phyloP scores from a whole-genome alignment of 2,113 vertebrate species.

The Barnardius zonarius region DNA sequence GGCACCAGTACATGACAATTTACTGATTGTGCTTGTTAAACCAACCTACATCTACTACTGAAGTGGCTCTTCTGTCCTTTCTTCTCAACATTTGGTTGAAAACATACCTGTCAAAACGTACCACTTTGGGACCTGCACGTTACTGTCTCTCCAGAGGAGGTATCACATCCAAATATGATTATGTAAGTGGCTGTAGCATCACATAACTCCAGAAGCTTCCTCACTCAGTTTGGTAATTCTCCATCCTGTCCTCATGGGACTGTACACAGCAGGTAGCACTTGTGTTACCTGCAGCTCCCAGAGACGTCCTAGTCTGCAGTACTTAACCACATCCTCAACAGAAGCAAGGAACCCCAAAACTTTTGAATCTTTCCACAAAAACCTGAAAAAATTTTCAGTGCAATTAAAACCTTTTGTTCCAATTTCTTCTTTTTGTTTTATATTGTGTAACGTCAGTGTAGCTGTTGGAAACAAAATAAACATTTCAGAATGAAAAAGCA shows the following conservation, averaged over 20 bases:
- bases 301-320: not conserved
- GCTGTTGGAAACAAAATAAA: not conserved
- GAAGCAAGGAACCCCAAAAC: not conserved
- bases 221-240: not conserved
- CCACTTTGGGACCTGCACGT: not conserved
- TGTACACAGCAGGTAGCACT: not conserved
- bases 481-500: not conserved
- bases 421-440: not conserved
- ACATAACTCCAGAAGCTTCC: not conserved
- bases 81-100: not conserved
- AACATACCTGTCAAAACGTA: not conserved
- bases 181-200: not conserved
- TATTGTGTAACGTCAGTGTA: not conserved
- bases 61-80: not conserved
- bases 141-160: not conserved
- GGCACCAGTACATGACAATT: not conserved
- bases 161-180: not conserved
- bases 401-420: not conserved
- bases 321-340: not conserved
- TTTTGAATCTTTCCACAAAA: not conserved
- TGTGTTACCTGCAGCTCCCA: not conserved
- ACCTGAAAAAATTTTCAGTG: not conserved
- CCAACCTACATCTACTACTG: not conserved
- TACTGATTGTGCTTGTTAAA: accelerated
- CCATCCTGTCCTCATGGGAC: not conserved